These are phyloP conservation scores for Netelia inedita DNA, from an alignment of 2,888 invertebrate species.

Conservation along the genomic window DNA sequence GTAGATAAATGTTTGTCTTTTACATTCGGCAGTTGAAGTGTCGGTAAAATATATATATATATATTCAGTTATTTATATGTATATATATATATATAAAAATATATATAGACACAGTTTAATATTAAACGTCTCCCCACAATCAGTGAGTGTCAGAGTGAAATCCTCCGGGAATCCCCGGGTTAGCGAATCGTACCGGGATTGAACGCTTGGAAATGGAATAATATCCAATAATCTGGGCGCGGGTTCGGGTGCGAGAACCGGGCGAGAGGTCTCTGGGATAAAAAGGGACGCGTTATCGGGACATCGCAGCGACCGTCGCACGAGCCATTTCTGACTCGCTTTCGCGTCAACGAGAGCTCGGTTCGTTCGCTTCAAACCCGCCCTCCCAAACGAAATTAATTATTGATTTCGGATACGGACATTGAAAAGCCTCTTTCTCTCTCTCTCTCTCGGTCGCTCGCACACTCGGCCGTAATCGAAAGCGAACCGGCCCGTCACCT, in stretches of 20 bases:
- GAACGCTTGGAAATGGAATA: slow-evolving; percentile 85
- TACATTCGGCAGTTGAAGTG: slow-evolving; percentile 12
- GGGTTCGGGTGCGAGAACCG: slow-evolving; percentile 55
- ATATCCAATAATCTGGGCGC: slow-evolving; percentile 84
- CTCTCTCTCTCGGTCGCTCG: slow-evolving; percentile 65
- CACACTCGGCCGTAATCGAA: slow-evolving; percentile 79
- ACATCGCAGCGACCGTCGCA: slow-evolving; percentile 80
- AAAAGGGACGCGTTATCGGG: slow-evolving; percentile 83
- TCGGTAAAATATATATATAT: slow-evolving; percentile 5
- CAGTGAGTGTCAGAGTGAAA: slow-evolving; percentile 76
- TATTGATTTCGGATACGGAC: slow-evolving; percentile 84
- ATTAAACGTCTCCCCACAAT: slow-evolving; percentile 75
- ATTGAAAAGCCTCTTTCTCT: slow-evolving; percentile 74
- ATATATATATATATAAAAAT: slow-evolving; percentile 8
- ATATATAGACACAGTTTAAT: slow-evolving; percentile 39
- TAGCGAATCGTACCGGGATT: slow-evolving; percentile 85
- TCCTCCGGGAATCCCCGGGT: slow-evolving; percentile 66
- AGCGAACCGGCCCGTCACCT: slow-evolving; percentile 76
- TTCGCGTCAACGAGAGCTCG: slow-evolving; percentile 54
- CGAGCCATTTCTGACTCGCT: slow-evolving; percentile 77
- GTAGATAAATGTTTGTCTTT: background rate
- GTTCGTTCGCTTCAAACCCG: slow-evolving; percentile 53
- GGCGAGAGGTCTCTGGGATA: slow-evolving; percentile 74
- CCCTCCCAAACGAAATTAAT: slow-evolving; percentile 82
- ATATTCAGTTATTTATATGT: slow-evolving; percentile 1